Base-by-base conservation (phyloP, 2,888 invertebrate species). In the Pyrgus malvae region DNA sequence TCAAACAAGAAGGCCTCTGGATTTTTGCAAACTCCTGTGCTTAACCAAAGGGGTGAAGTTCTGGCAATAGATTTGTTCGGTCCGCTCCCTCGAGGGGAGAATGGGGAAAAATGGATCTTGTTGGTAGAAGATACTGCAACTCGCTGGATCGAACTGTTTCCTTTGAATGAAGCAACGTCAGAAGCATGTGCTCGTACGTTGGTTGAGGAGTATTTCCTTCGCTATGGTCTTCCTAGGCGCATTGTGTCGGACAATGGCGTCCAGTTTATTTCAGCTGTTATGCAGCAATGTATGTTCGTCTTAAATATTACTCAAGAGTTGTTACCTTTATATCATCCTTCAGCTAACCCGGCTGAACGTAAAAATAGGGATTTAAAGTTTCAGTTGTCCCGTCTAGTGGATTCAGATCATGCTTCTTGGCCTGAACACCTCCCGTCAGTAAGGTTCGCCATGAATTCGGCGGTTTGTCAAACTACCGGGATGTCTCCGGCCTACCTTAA, bases 301-400 rank as follows among this genome's bases (percentile, higher is more conserved):
- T 12, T 33, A 14, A 14, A 14, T 14, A 33, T 33, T 33, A 33
- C 6, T 14, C 33, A 33, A 7, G 33, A 33, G 7, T 33, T 33
- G 14, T 14, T 33, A 16, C 14, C 5, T 41, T 53, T 33, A 27
- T 72, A 76, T 51, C 71, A 76, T 33, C 73, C 72, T 0, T 62
- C 69, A 21, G 66, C 68, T 0, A 75, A 76, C 40, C 76, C 72
- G 0, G 72, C 68, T 0, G 74, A 75, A 50, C 51, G 74, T 1
- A 59, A 62, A 21, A 72, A 72, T 42, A 53, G 78, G 2, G 68
- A 69, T 9, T 35, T 73, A 0, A 72, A 72, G 5, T 57, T 64
- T 0, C 69, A 67, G 40, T 40, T 72, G 0, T 61, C 63, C 0
- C 65, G 71, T 7, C 58, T 62, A 1, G 63, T 65, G 0, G 62